Evolutionary conservation across 2,113 vertebrate species (phyloP), one percentile per base, ranked within the genome.

Genomic region (Pterocles burchelli): DNA sequence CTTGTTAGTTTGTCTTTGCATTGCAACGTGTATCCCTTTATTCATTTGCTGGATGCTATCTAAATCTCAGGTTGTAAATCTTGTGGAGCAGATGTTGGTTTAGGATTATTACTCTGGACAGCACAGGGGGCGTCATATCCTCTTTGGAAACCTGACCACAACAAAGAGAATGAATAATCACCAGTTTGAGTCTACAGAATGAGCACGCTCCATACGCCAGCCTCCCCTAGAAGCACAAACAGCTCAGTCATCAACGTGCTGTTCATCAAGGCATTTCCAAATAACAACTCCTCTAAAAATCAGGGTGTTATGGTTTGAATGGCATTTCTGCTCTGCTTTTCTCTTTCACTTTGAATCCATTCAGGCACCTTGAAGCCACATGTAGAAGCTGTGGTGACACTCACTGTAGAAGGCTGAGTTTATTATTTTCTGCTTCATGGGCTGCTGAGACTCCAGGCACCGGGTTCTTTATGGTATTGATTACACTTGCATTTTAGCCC

Each of bases 311-410:
- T 28, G 54, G 10, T 9, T 62, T 79, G 70, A 78, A 76, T 34
- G 54, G 1, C 41, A 82, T 78, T 82, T 92, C 74, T 94, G 66
- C 66, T 93, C 58, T 73, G 57, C 89, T 97, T 92, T 93, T 89
- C 85, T 85, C 48, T 93, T 95, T 76, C n/a, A 17, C 66, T 95
- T 89, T 68, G 36, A 89, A 96, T 92, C 61, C 55, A 26, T 83
- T 68, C 68, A 76, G 77, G 41, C 62, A 76, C 74, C 87, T 91
- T 94, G 87, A 91, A 92, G 28, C 54, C 91, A 89, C 91, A 72
- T 29, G 54, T 41, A 85, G 81, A 91, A 89, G 58, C 62, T 85
- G 54, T 36, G 76, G 45, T 93, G 94, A 46, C 28, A 36, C 33
- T 95, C 10, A 1, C 36, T 82, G 62, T 41, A 95, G 84, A 70